Percentiles rank a stretch among this genome's conserved stretches.
Evolutionary conservation across 2,113 vertebrate species (phyloP).

Genomic region (Rhineura floridana): DNA sequence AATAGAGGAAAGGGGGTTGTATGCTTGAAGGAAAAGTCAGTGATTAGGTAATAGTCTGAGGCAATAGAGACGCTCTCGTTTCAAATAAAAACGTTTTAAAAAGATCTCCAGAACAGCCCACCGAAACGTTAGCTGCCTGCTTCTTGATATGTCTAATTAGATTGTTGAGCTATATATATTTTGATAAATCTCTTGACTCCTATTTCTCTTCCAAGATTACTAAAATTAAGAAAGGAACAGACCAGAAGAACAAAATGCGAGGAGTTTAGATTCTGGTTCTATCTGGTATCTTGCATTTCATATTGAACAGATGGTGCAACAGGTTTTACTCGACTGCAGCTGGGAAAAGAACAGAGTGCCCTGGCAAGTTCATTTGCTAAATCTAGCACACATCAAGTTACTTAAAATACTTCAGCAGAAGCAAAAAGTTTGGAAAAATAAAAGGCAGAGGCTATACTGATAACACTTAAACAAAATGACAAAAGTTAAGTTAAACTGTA

Average conservation of each 20-base stretch:
- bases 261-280: conserved; percentile 52
- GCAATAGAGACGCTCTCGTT: too few species aligned
- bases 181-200: background rate
- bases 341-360: conserved; percentile 73
- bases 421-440: conserved; percentile 31
- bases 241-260: conserved; percentile 39
- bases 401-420: background rate
- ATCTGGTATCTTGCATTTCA: conserved; percentile 41
- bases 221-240: background rate
- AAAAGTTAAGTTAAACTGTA: conserved; percentile 22
- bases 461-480: conserved; percentile 49
- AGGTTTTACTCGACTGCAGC: conserved; percentile 62
- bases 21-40: too few species aligned
- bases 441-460: conserved; percentile 32
- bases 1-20: too few species aligned
- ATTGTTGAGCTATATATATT: background rate
- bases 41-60: too few species aligned
- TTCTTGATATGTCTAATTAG: background rate
- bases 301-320: conserved; percentile 65
- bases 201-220: background rate
- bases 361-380: conserved; percentile 48
- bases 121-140: background rate
- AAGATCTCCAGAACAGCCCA: too few species aligned
- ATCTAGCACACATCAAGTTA: conserved; percentile 7
- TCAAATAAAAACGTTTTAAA: too few species aligned